These are phyloP conservation scores for Equus przewalskii DNA, from an alignment of 2,113 vertebrate genomes.

Conservation along the genomic window DNA sequence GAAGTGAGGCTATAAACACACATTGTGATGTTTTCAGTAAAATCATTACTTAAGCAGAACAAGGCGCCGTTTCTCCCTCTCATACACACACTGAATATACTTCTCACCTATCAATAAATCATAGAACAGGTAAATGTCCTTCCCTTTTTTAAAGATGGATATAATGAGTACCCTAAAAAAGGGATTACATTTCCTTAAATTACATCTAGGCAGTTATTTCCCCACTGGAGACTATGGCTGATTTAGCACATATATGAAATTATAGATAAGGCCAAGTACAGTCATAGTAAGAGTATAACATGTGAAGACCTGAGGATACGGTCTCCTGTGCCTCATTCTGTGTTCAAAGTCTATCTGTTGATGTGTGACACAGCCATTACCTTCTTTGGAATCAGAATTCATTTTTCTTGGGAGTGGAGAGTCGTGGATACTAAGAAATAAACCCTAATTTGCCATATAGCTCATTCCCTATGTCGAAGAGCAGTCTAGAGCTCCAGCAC, in stretches of 20 bases:
- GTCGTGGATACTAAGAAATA: not conserved
- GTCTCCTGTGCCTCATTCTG: not conserved
- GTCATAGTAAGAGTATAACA: not conserved
- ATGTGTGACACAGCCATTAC: not conserved
- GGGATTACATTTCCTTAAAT: not conserved
- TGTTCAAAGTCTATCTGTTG: not conserved
- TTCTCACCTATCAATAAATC: not conserved
- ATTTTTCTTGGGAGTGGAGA: rapidly evolving
- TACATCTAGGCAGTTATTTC: not conserved
- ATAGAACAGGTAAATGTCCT: not conserved
- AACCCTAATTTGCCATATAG: not conserved
- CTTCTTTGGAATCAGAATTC: slow-evolving; percentile 11
- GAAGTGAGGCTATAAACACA: not conserved
- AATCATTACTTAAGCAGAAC: not conserved
- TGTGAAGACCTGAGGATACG: not conserved
- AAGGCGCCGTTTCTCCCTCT: not conserved
- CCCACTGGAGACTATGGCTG: not conserved
- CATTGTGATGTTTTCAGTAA: not conserved
- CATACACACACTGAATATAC: not conserved
- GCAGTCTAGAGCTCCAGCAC: not conserved
- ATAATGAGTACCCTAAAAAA: not conserved
- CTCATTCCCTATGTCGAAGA: not conserved
- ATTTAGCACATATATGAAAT: not conserved
- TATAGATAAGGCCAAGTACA: not conserved
- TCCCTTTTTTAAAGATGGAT: slow-evolving; percentile 10